Percentiles rank a stretch among this genome's conserved stretches.
Conservation (phyloP, 2,797 vertebrate genomes). For the Catostomus latipinnis region DNA sequence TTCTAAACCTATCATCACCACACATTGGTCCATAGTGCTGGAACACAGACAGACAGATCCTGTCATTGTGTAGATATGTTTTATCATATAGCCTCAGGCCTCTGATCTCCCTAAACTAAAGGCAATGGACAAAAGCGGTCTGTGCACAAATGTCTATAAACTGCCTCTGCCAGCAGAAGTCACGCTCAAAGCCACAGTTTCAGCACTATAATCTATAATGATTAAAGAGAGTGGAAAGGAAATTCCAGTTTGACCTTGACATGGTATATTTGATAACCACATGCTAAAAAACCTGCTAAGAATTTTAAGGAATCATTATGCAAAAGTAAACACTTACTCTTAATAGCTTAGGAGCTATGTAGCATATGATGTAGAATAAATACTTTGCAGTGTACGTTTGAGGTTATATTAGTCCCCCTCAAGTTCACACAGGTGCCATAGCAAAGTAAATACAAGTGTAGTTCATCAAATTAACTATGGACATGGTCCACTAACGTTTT, state of each 20-base stretch:
- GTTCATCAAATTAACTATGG: too few relatives aligned
- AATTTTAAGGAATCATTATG: neutral
- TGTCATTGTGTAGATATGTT: conserved; percentile 51
- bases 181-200: conserved; percentile 43
- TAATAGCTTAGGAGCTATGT: neutral
- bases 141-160: conserved; percentile 56
- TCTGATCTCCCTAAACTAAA: conserved; percentile 47
- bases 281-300: conserved; percentile 6
- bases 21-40: conserved; percentile 19
- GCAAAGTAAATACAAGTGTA: too few relatives aligned
- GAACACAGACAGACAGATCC: conserved; percentile 53
- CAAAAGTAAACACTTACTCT: neutral
- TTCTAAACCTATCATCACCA: conserved; percentile 22
- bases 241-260: conserved; percentile 43
- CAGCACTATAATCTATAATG: conserved; percentile 41
- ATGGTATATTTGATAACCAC: conserved; percentile 44
- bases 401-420: too few relatives aligned
- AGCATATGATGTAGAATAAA: neutral
- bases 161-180: conserved; percentile 50
- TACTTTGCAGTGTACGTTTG: neutral
- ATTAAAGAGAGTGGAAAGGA: conserved; percentile 48
- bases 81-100: conserved; percentile 53
- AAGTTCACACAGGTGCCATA: too few relatives aligned
- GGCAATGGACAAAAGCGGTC: conserved; percentile 52
- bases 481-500: too few relatives aligned